Evolutionary conservation across 2,113 vertebrate genomes (phyloP), one percentile per base, ranked within the genome.

Genomic region (Corapipo altera): DNA sequence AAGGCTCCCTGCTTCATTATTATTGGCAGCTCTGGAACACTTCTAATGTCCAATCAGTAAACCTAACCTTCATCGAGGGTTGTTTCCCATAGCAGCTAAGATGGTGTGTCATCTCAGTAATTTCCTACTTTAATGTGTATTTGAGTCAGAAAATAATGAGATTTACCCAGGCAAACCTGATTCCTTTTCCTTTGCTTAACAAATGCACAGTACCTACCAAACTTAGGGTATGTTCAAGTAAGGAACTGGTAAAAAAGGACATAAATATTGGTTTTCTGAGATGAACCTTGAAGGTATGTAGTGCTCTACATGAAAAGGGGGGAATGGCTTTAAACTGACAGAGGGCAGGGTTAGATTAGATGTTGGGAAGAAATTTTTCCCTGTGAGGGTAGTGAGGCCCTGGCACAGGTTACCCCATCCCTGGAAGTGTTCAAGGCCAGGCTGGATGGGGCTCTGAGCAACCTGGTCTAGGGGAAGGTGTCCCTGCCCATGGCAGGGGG

Each of bases 111-210:
- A 37, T 67, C 77, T 77, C 54, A 87, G 73, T 96, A 86, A 93
- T 95, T 97, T 98, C 88, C 93, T 93, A 33, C 35, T 89, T 84
- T 89, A 92, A 44, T 94, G 94, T 86, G 41, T 81, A 43, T 95
- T 92, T 96, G 88, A 95, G 81, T 76, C 76, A 92, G 91, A 93
- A 97, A 82, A 66, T 59, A 92, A 90, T 86, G 82, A 52, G 41
- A 85, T 91, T 93, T 91, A 91, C 76, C 37, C 79, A 62, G 93
- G 52, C 81, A 84, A 96, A 67, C 48, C 9, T 80, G 62, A 71
- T 84, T 86, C 30, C 67, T 96, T 83, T 95, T 91, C 37, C 59
- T 91, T 74, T 93, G 32, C 81, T 81, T 85, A 32, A 61, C 70
- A 77, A n/a, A 76, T 57, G 21, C 71, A 64, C 32, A 55, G 58